Conservation (phyloP, 2,888 invertebrate genomes). For the Aelia acuminata region DNA sequence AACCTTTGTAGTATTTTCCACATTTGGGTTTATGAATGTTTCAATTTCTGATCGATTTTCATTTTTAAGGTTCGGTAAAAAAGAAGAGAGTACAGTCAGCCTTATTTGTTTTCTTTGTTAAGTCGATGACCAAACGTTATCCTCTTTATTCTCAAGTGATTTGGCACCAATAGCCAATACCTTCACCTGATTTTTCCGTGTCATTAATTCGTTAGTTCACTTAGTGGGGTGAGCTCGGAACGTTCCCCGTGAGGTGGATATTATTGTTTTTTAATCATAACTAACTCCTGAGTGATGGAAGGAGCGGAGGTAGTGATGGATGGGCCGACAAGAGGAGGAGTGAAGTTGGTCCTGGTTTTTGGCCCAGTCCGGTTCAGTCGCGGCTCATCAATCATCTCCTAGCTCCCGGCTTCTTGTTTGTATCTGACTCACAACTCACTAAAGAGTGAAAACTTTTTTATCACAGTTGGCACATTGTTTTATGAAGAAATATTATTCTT, state of each 20-base stretch:
- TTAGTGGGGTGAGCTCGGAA: too few species aligned
- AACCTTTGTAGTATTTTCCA: too few species aligned
- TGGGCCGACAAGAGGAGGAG: background rate
- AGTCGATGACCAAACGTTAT: too few species aligned
- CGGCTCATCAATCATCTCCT: background rate
- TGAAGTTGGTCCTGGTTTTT: conserved; percentile 29
- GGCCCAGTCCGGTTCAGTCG: background rate
- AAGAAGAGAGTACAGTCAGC: too few species aligned
- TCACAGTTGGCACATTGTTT: conserved; percentile 20
- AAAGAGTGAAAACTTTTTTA: conserved; percentile 39
- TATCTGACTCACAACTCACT: conserved; percentile 10
- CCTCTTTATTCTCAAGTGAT: too few species aligned
- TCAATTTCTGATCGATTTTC: too few species aligned
- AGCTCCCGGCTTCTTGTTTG: background rate
- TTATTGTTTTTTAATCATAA: conserved; percentile 16
- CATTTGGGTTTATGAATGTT: too few species aligned
- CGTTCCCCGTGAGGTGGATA: background rate
- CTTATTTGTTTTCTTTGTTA: too few species aligned
- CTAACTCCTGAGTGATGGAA: background rate
- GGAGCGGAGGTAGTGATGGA: background rate
- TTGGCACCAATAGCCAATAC: too few species aligned
- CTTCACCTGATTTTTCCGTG: too few species aligned
- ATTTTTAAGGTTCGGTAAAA: too few species aligned
- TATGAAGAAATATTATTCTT: conserved; percentile 22
- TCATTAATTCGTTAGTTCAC: too few species aligned